Percentiles rank a stretch among this genome's conserved stretches.
Conservation (phyloP, 2,888 invertebrate species). For the Melieria crassipennis region DNA sequence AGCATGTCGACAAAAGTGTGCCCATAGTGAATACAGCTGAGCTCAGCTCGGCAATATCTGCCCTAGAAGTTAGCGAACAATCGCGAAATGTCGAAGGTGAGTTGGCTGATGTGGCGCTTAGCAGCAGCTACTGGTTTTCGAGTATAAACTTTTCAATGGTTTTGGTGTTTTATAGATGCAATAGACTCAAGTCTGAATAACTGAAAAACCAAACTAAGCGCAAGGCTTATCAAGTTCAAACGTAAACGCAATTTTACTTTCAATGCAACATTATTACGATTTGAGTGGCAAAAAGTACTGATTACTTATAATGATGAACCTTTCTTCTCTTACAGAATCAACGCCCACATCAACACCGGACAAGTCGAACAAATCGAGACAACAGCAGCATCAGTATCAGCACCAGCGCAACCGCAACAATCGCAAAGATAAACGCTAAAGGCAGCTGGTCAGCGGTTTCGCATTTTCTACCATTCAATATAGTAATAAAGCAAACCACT, state of each 20-base stretch:
- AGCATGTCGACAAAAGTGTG: neutral
- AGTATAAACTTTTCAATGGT: neutral
- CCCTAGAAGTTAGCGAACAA: slow-evolving; percentile 42
- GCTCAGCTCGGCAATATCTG: slow-evolving; percentile 37
- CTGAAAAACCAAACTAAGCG: too few species aligned
- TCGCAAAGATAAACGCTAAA: slow-evolving; percentile 45
- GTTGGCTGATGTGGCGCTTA: too few species aligned
- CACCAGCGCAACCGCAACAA: slow-evolving; percentile 39
- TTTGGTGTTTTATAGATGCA: slow-evolving; percentile 6
- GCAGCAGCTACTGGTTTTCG: neutral
- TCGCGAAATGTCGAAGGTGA: too few species aligned
- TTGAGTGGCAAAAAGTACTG: too few species aligned
- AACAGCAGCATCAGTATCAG: slow-evolving; percentile 30
- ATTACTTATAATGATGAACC: too few species aligned
- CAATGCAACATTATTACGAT: too few species aligned
- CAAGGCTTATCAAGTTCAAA: too few species aligned
- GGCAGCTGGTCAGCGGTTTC: too few species aligned
- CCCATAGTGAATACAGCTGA: neutral
- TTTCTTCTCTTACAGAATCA: slow-evolving; percentile 10
- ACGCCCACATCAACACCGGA: slow-evolving; percentile 28
- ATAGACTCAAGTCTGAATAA: neutral
- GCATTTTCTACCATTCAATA: too few species aligned
- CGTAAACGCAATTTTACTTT: too few species aligned
- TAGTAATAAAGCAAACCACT: too few species aligned
- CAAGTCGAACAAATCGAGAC: slow-evolving; percentile 40